Evolutionary conservation across 2,113 vertebrate genomes (phyloP).

Genomic region (Colistium nudipinnis): DNA sequence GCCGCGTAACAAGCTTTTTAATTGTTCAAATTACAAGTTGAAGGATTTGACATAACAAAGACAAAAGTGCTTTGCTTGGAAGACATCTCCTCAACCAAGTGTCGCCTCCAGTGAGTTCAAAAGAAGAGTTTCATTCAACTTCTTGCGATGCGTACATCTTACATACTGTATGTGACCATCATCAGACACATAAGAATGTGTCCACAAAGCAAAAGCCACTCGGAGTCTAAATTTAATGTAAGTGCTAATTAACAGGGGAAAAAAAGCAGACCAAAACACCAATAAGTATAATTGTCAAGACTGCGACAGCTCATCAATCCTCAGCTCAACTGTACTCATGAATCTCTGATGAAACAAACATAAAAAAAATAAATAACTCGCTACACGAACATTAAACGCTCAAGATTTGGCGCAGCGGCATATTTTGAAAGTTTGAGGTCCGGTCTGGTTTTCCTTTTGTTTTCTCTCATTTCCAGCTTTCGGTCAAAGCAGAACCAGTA

Average conservation of each 20-base stretch:
- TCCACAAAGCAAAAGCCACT: not conserved
- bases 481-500: conserved; percentile 4
- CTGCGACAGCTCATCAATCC: not conserved
- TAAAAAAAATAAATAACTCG: conserved; percentile 1
- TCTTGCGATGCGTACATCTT: not conserved
- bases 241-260: conserved; percentile 1
- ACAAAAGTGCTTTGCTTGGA: too few relatives aligned
- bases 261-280: not conserved
- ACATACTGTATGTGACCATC: not conserved
- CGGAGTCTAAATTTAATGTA: not conserved
- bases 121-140: not conserved
- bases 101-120: not conserved
- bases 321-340: not conserved
- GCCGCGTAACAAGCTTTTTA: too few relatives aligned
- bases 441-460: conserved; percentile 5
- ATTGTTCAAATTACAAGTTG: too few relatives aligned
- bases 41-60: too few relatives aligned
- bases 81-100: too few relatives aligned
- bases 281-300: not conserved
- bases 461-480: not conserved
- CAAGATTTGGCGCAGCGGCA: not conserved
- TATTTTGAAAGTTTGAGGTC: not conserved
- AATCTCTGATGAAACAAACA: not conserved
- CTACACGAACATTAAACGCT: not conserved
- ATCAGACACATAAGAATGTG: not conserved